Base-by-base conservation (phyloP, 2,888 invertebrate species). In the Drosophila rubida region DNA sequence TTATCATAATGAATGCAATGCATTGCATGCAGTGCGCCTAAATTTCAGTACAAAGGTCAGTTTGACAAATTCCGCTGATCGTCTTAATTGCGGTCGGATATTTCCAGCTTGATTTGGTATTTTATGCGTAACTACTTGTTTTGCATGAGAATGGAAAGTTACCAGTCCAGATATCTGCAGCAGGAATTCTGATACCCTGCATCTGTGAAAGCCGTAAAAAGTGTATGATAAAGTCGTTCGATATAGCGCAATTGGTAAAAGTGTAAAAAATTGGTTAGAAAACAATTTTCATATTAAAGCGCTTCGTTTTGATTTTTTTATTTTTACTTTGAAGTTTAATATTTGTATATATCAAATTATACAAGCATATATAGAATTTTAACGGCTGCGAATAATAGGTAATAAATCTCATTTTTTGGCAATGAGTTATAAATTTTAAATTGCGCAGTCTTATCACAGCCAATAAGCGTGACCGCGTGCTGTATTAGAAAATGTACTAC, bases 21-120 rank as follows among this genome's bases (percentile, higher is more conserved):
- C 44, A 25, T 23, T 13, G 13, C 32, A 9, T 59, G 35, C 27
- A 25, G 13, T 16, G 23, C 42, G 8, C n/a, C n/a, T 32, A 19
- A 50, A 35, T 11, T 27, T 9, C 27, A n/a, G 66, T 55, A 37
- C 60, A 74, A 69, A 64, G 67, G 46, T 73, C 41, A 23, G 11
- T 46, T 42, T 39, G 25, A 35, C 22, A 35, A 32, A 35, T 27
- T 60, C 50, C 37, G 37, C 19, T 44, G 13, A 41, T 30, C 13
- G 41, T 25, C 39, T 41, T 25, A 39, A 42, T 48, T 49, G 49
- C 23, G 32, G 11, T 54, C 44, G 42, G 44, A 44, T 54, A 54
- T 54, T 55, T 55, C 16, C 45, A 55, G 25, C n/a, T 19, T 27
- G 11, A 3, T 11, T 13, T 32, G 42, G 13, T 30, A 35, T 37